A percentile compares a stretch with the other conserved stretches of the same genome.
phyloP scores from a whole-genome alignment of 2,888 invertebrate species.

The Cybosia mesomella region DNA sequence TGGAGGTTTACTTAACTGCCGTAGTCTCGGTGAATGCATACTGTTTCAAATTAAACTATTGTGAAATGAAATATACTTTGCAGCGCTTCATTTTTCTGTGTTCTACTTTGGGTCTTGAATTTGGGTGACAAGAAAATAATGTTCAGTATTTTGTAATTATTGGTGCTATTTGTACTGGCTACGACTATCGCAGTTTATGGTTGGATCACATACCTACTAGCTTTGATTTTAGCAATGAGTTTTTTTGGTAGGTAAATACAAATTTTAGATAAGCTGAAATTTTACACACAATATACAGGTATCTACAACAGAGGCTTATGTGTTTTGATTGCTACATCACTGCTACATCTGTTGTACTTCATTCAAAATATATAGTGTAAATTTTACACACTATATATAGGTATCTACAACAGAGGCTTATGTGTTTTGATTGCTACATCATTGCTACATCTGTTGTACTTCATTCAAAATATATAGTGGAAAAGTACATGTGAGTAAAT shows the following conservation, averaged over 20 bases:
- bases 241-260: background rate
- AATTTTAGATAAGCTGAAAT: background rate
- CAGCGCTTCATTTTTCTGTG: slow-evolving; percentile 28
- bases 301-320: too few species aligned
- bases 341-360: too few species aligned
- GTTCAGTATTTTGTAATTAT: slow-evolving; percentile 8
- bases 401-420: too few species aligned
- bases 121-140: slow-evolving; percentile 14
- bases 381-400: too few species aligned
- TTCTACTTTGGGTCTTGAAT: slow-evolving; percentile 16
- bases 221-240: background rate
- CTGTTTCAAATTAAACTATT: slow-evolving; percentile 41
- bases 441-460: too few species aligned
- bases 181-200: background rate
- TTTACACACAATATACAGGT: too few species aligned
- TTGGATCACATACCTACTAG: background rate
- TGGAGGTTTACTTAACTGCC: slow-evolving; percentile 28
- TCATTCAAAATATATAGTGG: too few species aligned
- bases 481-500: too few species aligned
- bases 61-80: slow-evolving; percentile 37
- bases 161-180: slow-evolving; percentile 17
- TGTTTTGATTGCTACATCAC: too few species aligned
- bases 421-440: too few species aligned
- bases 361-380: too few species aligned
- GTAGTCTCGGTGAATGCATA: slow-evolving; percentile 35